Base-by-base conservation (phyloP, 2,888 invertebrate genomes). In the Hirtodrosophila duncani region DNA sequence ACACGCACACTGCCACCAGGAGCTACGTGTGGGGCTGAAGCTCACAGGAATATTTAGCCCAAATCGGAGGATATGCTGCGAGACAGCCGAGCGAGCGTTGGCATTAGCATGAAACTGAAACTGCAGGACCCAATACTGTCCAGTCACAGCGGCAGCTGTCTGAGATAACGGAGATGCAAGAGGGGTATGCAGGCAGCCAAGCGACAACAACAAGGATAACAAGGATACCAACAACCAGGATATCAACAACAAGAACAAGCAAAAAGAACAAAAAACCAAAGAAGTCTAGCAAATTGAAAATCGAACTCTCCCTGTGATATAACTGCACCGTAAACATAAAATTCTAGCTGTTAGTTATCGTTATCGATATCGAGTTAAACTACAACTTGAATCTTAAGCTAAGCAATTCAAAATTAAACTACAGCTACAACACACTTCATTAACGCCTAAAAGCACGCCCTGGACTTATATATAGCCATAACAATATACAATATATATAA, bases 291-390 rank as follows among this genome's bases (percentile, higher is more conserved):
- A 45, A 44, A 64, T 51, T 69, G 67, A 48, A 57, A 71, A 72
- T 69, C 68, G 69, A 65, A 82, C 77, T 74, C 69, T 63, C 80
- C 78, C 81, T 81, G 81, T 81, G 81, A 81, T 81, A 81, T 71
- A 78, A 74, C 62, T 82, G 78, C 80, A 82, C 81, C 75, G 69
- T 82, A 80, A 68, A 67, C 70, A 66, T 77, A 80, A 63, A 59
- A 71, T 61, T 48, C 49, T 69, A 69, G 75, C 69, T 68, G 31
- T 23, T 77, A 77, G 51, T 65, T 69, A 71, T 72, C 71, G 71
- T 48, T 71, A 75, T 61, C 74, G 70, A 74, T 66, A 43, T 9
- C 43, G 62, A 58, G 53, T 57, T 65, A 62, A 66, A 58, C 45
- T 43, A 20, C 26, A 58, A n/a, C n/a, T n/a, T n/a, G 43, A 53